Conservation (phyloP, 2,113 vertebrate genomes). For the Platanista minor region DNA sequence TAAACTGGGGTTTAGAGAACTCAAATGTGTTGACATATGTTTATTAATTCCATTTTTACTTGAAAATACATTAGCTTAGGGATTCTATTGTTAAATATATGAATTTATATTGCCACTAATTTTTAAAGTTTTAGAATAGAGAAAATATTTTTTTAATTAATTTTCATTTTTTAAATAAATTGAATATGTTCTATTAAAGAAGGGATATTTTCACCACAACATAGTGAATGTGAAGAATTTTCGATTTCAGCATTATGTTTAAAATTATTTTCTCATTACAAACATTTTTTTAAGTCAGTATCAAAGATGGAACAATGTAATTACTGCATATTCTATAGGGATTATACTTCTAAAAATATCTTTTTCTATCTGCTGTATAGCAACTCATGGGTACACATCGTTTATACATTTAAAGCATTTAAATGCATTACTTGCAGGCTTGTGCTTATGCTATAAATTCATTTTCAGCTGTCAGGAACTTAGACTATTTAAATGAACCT, state of each 20-base stretch:
- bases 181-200: slow-evolving; percentile 48
- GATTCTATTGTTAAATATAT: not conserved
- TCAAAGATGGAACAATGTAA: slow-evolving; percentile 9
- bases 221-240: slow-evolving; percentile 4
- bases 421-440: not conserved
- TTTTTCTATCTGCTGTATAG: not conserved
- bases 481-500: slow-evolving; percentile 65
- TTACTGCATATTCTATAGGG: not conserved
- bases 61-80: not conserved
- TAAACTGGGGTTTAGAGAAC: not conserved
- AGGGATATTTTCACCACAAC: slow-evolving; percentile 25
- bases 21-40: not conserved
- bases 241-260: slow-evolving; percentile 39
- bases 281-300: slow-evolving; percentile 42
- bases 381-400: not conserved
- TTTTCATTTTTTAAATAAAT: slow-evolving; percentile 42
- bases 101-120: not conserved
- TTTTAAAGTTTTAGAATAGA: not conserved
- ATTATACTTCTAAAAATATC: slow-evolving; percentile 2
- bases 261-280: slow-evolving; percentile 33
- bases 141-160: not conserved
- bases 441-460: slow-evolving; percentile 42
- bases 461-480: slow-evolving; percentile 60
- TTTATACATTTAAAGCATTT: not conserved
- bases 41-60: not conserved